Conservation (phyloP, 2,797 vertebrate species). For the Apogon talboti region DNA sequence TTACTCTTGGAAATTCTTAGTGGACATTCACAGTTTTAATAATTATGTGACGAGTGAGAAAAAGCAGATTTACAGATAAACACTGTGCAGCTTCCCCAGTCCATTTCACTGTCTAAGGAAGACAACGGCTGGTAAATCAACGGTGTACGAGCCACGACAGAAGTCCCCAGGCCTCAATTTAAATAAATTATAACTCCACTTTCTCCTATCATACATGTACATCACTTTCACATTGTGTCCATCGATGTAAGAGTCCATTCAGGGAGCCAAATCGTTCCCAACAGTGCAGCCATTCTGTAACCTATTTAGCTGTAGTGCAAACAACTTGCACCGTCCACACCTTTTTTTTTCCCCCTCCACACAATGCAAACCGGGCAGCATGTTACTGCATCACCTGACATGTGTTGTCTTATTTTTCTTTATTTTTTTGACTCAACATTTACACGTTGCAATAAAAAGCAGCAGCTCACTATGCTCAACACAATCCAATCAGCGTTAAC, state of each 20-base stretch:
- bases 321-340: neutral
- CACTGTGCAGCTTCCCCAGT: neutral
- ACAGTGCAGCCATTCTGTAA: neutral
- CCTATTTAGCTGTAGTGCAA: neutral
- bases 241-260: conserved; percentile 5
- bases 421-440: conserved; percentile 27
- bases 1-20: too few species aligned
- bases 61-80: neutral
- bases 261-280: conserved; percentile 14
- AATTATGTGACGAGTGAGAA: neutral
- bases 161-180: conserved; percentile 30
- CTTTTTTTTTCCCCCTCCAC: neutral
- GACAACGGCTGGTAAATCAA: conserved; percentile 1
- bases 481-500: conserved; percentile 62
- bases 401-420: neutral
- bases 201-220: conserved; percentile 8
- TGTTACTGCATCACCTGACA: conserved; percentile 32
- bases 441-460: conserved; percentile 29
- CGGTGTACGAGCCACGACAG: neutral
- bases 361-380: conserved; percentile 4
- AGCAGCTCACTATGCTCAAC: conserved; percentile 25
- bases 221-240: conserved; percentile 21
- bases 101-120: neutral
- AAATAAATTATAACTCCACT: conserved; percentile 6
- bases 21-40: too few species aligned